These are phyloP conservation scores for Phenganax marumi DNA, from an alignment of 92 coral and sea anemone genomes.

Conservation along the genomic window DNA sequence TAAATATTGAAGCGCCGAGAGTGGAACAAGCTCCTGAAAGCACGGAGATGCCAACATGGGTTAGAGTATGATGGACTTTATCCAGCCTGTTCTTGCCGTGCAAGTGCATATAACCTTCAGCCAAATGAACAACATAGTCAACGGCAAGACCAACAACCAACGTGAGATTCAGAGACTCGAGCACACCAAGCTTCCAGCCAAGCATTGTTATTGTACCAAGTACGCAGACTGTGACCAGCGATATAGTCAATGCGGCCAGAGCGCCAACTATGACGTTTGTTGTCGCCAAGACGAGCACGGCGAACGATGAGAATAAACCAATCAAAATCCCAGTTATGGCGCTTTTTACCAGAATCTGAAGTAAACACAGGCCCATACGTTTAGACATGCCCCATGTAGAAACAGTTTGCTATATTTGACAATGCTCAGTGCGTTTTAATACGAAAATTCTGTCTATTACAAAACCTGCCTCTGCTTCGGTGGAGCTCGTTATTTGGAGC, in stretches of 20 bases:
- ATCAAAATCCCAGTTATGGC: conserved; percentile 63
- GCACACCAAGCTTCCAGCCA: conserved; percentile 77
- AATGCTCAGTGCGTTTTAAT: no score
- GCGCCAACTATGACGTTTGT: conserved; percentile 67
- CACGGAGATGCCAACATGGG: conserved; percentile 77
- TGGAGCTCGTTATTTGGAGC: no score
- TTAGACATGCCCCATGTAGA: no score
- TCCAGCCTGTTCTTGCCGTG: conserved; percentile 44
- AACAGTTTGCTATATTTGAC: no score
- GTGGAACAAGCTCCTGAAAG: conserved; percentile 78
- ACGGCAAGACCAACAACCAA: conserved; percentile 81
- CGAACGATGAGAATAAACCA: conserved; percentile 60
- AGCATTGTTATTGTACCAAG: conserved; percentile 65
- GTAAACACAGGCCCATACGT: not conserved
- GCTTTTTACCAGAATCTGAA: conserved; percentile 63
- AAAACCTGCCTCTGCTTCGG: no score
- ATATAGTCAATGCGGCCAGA: conserved; percentile 62
- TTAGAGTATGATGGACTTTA: conserved; percentile 62
- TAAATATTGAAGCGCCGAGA: conserved; percentile 68
- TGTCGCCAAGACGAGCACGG: conserved; percentile 63
- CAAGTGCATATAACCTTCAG: conserved; percentile 67
- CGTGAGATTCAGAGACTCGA: conserved; percentile 76
- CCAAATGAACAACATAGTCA: conserved; percentile 77
- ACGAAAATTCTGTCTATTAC: no score
- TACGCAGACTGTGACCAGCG: conserved; percentile 63